phyloP scores from a whole-genome alignment of 2,888 invertebrate genomes.

The Blastobasis lacticolella region DNA sequence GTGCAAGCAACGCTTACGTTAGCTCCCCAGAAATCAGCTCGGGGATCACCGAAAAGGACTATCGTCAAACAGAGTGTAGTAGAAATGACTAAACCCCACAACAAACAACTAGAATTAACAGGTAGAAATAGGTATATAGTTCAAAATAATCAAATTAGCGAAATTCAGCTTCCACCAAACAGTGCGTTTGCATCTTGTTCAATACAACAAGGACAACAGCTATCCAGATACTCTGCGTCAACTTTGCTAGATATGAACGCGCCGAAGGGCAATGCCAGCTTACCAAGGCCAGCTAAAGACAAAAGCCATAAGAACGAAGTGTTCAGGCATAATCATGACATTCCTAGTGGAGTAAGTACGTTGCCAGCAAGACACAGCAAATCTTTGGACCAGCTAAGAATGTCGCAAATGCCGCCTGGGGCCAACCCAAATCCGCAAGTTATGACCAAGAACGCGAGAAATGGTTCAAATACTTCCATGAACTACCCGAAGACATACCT shows the following conservation, averaged over 20 bases:
- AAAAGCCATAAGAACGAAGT: slow-evolving; percentile 43
- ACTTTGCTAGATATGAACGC: slow-evolving; percentile 67
- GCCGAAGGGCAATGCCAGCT: slow-evolving; percentile 38
- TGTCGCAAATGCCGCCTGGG: slow-evolving; percentile 57
- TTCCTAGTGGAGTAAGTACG: slow-evolving; percentile 66
- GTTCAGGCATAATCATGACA: slow-evolving; percentile 53
- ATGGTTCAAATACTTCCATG: slow-evolving; percentile 56
- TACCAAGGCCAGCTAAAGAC: slow-evolving; percentile 42
- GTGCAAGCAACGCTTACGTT: slow-evolving; percentile 79
- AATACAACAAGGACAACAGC: slow-evolving; percentile 60
- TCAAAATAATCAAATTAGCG: slow-evolving; percentile 69
- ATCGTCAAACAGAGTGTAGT: slow-evolving; percentile 60
- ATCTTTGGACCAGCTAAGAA: slow-evolving; percentile 84
- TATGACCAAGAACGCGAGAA: slow-evolving; percentile 46
- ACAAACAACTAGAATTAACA: slow-evolving; percentile 63
- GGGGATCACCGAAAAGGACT: slow-evolving; percentile 63
- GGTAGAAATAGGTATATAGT: slow-evolving; percentile 68
- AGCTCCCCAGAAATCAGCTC: slow-evolving; percentile 71
- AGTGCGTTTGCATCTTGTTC: slow-evolving; percentile 56
- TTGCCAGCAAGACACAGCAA: slow-evolving; percentile 85
- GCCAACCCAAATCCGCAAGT: slow-evolving; percentile 30
- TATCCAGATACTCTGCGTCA: slow-evolving; percentile 76
- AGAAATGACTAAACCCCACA: slow-evolving; percentile 53
- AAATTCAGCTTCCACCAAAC: slow-evolving; percentile 64
- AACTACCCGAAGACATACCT: slow-evolving; percentile 63